A percentile compares a stretch with the other conserved stretches of the same genome.
Conservation (phyloP, 2,888 invertebrate species). For the Drosophila kanekoi region DNA sequence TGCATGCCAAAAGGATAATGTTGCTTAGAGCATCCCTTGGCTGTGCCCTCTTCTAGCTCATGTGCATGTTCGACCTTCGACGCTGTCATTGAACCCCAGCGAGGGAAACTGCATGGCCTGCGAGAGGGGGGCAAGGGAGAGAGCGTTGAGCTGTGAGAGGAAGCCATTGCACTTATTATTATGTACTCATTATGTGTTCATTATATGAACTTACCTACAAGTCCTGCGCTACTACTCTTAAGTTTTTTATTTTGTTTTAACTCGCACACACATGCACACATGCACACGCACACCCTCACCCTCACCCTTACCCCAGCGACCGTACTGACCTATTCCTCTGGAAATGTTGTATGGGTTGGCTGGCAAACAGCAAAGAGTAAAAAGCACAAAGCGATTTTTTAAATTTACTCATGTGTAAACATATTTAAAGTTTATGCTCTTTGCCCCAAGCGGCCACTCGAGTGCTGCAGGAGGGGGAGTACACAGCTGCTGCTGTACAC, state of each 20-base stretch:
- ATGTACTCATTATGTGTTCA: constrained; percentile 61
- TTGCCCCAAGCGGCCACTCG: constrained; percentile 20
- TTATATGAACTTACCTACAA: constrained; percentile 49
- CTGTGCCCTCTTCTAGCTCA: constrained; percentile 14
- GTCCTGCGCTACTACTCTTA: constrained; percentile 45
- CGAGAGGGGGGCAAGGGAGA: neutral
- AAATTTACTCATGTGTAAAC: constrained; percentile 67
- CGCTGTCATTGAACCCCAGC: constrained; percentile 74
- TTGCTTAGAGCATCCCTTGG: constrained; percentile 45
- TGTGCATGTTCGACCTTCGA: constrained; percentile 62
- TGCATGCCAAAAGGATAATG: constrained; percentile 54
- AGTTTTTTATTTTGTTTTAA: constrained; percentile 17
- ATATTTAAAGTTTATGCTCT: constrained; percentile 55
- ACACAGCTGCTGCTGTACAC: constrained; percentile 41
- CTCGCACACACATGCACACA: constrained; percentile 9
- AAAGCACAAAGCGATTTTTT: constrained; percentile 62
- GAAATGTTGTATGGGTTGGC: constrained; percentile 73
- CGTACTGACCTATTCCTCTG: constrained; percentile 83
- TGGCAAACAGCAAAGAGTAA: constrained; percentile 48
- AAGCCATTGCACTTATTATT: constrained; percentile 61
- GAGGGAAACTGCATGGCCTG: constrained; percentile 50
- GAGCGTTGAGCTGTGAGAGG: constrained; percentile 9
- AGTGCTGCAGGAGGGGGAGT: neutral
- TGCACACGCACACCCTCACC: constrained; percentile 16
- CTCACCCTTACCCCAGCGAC: constrained; percentile 53